Evolutionary conservation across 2,113 vertebrate genomes (phyloP), one percentile per base, ranked within the genome.

Genomic region (Sebastes fasciatus): DNA sequence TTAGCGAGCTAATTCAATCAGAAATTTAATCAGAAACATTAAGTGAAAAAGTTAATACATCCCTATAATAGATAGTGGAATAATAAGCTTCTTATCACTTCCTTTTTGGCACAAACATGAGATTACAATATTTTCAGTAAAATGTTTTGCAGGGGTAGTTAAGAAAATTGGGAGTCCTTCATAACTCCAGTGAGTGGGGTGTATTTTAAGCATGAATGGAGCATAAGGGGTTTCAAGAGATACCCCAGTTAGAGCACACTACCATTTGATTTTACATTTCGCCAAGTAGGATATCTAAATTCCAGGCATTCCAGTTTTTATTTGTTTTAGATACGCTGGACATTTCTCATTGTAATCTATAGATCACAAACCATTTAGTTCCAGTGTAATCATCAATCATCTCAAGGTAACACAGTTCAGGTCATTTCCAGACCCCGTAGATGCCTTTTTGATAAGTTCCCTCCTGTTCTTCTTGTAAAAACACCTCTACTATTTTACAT

Each of bases 381-480:
- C 5, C 58, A 42, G 17, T 54, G 23, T 52, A 45, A 34, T 64
- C 2, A 4, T 17, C 34, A 64, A 63, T 79, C 13, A 45, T 79
- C n/a, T 77, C 19, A 12, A 68, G 16, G n/a, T 73, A 61, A 68
- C 10, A 46, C 19, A 48, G 54, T 83, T 61, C 67, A 70, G 68
- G 83, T 83, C 60, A 52, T 83, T 21, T 55, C n/a, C 52, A 66
- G 68, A 45, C 63, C 46, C 45, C 3, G 8, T 43, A 9, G 34
- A 83, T 10, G 73, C 34, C n/a, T 73, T 75, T 68, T 54, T n/a
- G 7, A 60, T 16, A 63, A 8, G 23, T 43, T 77, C 45, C 55
- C 62, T 69, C 34, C 23, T 74, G 34, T 79, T 46, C 67, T 55
- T 66, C 67, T 55, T 66, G 19, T 74, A 61, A 82, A 85, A 82